phyloP scores from a whole-genome alignment of 2,888 invertebrate genomes.

The Idaea aversata region DNA sequence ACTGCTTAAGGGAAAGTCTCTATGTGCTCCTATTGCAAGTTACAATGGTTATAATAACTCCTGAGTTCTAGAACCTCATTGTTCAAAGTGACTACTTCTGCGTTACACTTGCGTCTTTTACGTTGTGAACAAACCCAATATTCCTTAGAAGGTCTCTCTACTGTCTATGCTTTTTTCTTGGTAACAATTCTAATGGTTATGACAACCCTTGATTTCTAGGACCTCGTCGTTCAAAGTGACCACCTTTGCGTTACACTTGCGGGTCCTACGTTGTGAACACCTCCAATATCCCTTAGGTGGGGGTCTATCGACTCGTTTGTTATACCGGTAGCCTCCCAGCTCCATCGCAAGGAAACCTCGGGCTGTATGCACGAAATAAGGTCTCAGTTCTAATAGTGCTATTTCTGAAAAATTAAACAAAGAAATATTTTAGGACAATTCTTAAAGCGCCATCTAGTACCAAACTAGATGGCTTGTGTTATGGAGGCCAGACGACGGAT shows the following conservation, averaged over 20 bases:
- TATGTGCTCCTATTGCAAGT: too few species aligned
- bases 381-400: background rate
- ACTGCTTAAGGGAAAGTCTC: too few species aligned
- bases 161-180: background rate
- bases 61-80: too few species aligned
- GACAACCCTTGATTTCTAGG: slow-evolving; percentile 3
- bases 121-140: too few species aligned
- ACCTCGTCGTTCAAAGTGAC: slow-evolving; percentile 22
- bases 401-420: background rate
- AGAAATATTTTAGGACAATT: too few species aligned
- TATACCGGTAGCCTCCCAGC: slow-evolving; percentile 14
- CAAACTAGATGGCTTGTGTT: too few species aligned
- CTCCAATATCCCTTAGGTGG: slow-evolving; percentile 22
- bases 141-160: background rate
- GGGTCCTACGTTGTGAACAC: slow-evolving; percentile 20
- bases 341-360: background rate
- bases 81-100: too few species aligned
- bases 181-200: slow-evolving; percentile 3
- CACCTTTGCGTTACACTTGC: slow-evolving; percentile 20
- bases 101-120: too few species aligned
- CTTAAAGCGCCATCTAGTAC: too few species aligned
- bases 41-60: too few species aligned
- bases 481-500: too few species aligned
- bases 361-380: background rate
- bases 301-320: slow-evolving; percentile 9